phyloP scores from a whole-genome alignment of 2,797 vertebrate genomes.

The Mycteria americana region DNA sequence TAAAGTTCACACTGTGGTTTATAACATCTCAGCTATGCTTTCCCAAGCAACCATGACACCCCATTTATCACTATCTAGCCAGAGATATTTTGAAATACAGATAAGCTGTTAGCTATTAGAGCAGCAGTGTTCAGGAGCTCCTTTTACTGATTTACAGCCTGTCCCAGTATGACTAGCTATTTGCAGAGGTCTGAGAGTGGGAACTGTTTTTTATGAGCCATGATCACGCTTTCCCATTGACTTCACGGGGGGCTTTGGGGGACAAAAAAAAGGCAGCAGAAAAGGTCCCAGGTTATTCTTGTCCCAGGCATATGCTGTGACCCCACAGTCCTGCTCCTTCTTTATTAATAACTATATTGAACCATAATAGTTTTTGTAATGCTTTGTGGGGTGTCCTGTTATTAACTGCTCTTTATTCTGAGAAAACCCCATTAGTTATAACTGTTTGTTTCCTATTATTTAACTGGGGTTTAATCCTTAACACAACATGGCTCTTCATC shows the following conservation, averaged over 20 bases:
- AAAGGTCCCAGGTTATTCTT: background rate
- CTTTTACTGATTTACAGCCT: slow-evolving; percentile 63
- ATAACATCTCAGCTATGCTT: slow-evolving; percentile 16
- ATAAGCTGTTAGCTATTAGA: slow-evolving; percentile 67
- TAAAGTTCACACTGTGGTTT: slow-evolving; percentile 47
- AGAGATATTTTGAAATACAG: slow-evolving; percentile 71
- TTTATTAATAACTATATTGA: background rate
- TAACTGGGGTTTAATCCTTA: slow-evolving; percentile 12
- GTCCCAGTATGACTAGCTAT: slow-evolving; percentile 12
- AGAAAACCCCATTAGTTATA: background rate
- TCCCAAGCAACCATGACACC: slow-evolving; percentile 59
- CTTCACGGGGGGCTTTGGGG: background rate
- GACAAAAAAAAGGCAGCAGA: background rate
- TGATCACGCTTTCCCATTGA: background rate
- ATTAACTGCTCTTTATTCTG: background rate
- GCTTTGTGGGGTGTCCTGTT: background rate
- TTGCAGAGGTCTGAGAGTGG: background rate
- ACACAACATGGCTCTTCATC: background rate
- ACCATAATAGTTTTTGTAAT: background rate
- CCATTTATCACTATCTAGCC: slow-evolving; percentile 76
- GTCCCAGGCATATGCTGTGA: background rate
- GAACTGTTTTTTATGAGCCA: background rate
- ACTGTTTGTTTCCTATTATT: slow-evolving; percentile 3
- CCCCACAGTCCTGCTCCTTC: background rate
- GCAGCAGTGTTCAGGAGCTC: background rate